Evolutionary conservation across 2,113 vertebrate genomes (phyloP).

Genomic region (Cynocephalus volans): DNA sequence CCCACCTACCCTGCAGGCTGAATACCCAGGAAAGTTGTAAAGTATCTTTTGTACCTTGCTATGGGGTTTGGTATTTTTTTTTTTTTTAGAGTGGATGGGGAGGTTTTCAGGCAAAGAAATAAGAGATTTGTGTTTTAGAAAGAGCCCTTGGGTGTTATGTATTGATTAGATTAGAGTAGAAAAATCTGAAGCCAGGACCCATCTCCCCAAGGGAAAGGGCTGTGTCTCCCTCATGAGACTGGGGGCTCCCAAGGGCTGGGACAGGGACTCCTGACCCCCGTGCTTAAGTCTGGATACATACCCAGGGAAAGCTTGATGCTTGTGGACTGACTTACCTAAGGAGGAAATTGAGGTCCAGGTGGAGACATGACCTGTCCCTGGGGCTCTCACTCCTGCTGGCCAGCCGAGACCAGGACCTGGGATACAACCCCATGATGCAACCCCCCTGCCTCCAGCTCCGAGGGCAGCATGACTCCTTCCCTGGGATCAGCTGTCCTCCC

Average conservation of each 20-base stretch:
- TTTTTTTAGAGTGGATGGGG: not conserved
- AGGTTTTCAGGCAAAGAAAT: not conserved
- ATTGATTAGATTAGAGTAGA: not conserved
- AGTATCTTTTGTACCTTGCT: not conserved
- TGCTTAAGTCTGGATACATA: not conserved
- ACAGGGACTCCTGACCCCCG: not conserved
- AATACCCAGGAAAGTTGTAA: not conserved
- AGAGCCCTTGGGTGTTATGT: not conserved
- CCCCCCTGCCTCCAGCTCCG: not conserved
- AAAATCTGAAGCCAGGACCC: not conserved
- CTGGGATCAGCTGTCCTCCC: slow-evolving; percentile 53
- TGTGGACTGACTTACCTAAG: not conserved
- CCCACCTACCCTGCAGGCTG: not conserved
- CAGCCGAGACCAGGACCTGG: not conserved
- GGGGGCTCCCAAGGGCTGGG: not conserved
- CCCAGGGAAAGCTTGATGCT: not conserved
- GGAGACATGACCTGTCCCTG: too few relatives aligned
- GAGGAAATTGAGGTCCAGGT: not conserved
- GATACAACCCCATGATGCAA: not conserved
- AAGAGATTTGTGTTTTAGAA: not conserved
- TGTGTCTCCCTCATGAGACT: not conserved
- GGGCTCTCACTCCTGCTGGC: not conserved
- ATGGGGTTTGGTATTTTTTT: not conserved
- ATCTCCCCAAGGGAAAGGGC: not conserved
- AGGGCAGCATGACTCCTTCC: not conserved